Evolutionary conservation across 2,113 vertebrate species (phyloP).

Genomic region (Butorides virescens): DNA sequence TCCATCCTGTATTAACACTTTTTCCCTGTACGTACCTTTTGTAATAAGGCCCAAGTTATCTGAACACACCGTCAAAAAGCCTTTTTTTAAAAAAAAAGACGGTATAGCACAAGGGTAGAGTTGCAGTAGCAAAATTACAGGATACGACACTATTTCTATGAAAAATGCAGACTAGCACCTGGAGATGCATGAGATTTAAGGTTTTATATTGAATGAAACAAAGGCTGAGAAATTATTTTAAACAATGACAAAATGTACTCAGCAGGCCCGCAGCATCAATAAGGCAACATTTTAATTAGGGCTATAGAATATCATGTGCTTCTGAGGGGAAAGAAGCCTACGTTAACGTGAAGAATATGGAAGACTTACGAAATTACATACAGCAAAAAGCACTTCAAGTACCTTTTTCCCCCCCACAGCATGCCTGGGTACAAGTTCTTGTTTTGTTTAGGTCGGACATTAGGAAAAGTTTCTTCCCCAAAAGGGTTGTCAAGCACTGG

Average conservation of each 20-base stretch:
- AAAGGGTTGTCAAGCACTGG: too few relatives aligned
- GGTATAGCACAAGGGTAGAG: background rate
- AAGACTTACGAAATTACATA: background rate
- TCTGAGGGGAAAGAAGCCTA: background rate
- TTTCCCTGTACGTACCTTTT: rapidly evolving
- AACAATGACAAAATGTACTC: background rate
- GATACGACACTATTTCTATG: background rate
- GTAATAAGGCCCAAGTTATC: background rate
- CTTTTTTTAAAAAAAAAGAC: background rate
- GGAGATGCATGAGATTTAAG: background rate
- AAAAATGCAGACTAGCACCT: background rate
- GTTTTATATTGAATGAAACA: background rate
- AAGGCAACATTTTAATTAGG: background rate
- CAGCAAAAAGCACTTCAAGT: background rate
- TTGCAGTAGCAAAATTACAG: background rate
- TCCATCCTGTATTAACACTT: background rate
- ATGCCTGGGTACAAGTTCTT: background rate
- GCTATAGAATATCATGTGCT: background rate
- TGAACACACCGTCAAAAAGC: background rate
- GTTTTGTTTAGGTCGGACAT: too few relatives aligned
- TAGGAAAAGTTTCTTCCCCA: too few relatives aligned
- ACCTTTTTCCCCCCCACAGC: background rate
- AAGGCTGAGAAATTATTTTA: background rate
- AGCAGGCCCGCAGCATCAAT: background rate
- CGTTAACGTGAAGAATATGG: background rate